phyloP scores from a whole-genome alignment of 2,888 invertebrate species.

The Drosophila nr. fundita region DNA sequence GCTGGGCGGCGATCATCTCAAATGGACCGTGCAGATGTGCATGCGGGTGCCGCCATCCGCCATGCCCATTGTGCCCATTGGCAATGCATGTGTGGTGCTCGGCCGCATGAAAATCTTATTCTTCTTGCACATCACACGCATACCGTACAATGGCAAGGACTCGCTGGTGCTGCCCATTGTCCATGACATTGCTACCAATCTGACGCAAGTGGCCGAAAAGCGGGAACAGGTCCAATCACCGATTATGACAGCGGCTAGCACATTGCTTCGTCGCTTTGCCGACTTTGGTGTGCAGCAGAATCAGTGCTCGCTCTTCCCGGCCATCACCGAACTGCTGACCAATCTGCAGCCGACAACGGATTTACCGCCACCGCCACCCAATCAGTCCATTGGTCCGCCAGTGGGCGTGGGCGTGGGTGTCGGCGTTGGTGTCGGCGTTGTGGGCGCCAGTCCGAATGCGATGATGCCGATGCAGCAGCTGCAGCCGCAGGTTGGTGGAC shows the following conservation, averaged over 20 bases:
- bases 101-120: conserved; percentile 95
- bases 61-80: conserved; percentile 94
- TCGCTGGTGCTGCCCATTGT: conserved; percentile 94
- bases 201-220: conserved; percentile 94
- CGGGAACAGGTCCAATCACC: conserved; percentile 88
- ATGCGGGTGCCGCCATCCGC: conserved; percentile 95
- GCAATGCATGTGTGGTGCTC: conserved; percentile 94
- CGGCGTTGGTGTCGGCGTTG: conserved; percentile 70
- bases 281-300: conserved; percentile 91
- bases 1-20: conserved; percentile 87
- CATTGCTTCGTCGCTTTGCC: conserved; percentile 89
- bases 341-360: conserved; percentile 94
- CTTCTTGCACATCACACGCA: conserved; percentile 92
- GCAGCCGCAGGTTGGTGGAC: conserved; percentile 81
- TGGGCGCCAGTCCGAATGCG: conserved; percentile 86
- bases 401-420: conserved; percentile 52
- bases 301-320: conserved; percentile 96
- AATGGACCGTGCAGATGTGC: conserved; percentile 97
- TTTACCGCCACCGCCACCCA: conserved; percentile 88
- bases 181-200: conserved; percentile 94
- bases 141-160: conserved; percentile 88
- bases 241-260: conserved; percentile 88
- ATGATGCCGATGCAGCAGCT: conserved; percentile 87
- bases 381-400: conserved; percentile 85
- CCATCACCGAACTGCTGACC: conserved; percentile 93